phyloP scores from a whole-genome alignment of 2,888 invertebrate species.

The Cantharis rufa region DNA sequence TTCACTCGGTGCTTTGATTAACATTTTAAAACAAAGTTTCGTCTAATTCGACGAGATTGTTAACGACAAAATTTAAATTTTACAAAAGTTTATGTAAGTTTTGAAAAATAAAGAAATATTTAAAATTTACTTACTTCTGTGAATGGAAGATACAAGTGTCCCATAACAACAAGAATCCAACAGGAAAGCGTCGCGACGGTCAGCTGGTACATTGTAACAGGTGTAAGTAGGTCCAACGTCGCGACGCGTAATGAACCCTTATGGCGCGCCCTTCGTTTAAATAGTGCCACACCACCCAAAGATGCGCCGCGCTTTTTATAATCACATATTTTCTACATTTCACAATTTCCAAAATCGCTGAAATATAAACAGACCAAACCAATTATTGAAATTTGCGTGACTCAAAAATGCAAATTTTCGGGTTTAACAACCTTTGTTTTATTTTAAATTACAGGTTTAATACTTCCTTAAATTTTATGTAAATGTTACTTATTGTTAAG shows the following conservation, averaged over 20 bases:
- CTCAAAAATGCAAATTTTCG: not conserved
- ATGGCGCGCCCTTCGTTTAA: constrained; percentile 42
- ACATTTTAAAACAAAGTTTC: not conserved
- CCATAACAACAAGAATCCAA: constrained; percentile 34
- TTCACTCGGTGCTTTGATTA: not conserved
- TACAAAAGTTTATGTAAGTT: not conserved
- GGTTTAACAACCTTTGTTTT: not conserved
- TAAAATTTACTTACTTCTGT: constrained; percentile 29
- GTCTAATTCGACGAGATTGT: not conserved
- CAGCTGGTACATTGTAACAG: constrained; percentile 44
- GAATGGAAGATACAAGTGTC: constrained; percentile 24
- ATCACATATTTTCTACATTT: not conserved
- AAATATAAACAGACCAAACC: not conserved
- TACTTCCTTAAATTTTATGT: not conserved
- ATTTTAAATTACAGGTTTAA: not conserved
- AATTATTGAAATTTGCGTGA: not conserved
- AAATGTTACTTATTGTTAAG: not conserved
- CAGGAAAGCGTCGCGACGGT: constrained; percentile 38
- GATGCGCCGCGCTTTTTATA: constrained; percentile 42
- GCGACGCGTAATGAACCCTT: constrained; percentile 44
- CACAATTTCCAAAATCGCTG: not conserved
- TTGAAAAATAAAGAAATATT: not conserved
- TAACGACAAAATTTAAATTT: not conserved
- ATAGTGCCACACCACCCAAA: constrained; percentile 44
- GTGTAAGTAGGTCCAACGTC: constrained; percentile 41